Evolutionary conservation across 2,113 vertebrate genomes (phyloP), one percentile per base, ranked within the genome.

Genomic region (Corydoras maculifer): DNA sequence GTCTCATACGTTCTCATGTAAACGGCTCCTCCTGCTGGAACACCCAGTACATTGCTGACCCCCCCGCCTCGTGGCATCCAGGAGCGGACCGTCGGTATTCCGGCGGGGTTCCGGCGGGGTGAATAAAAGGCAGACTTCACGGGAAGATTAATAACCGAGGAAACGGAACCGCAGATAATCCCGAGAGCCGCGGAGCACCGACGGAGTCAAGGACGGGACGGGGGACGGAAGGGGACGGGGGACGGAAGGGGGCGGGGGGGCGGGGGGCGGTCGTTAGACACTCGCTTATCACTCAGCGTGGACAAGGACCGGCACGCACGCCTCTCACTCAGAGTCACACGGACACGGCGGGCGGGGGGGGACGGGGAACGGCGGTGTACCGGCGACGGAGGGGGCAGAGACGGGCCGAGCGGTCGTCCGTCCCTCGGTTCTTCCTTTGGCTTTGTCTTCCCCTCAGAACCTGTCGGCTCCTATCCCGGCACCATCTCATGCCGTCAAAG

Each of bases 371-470:
- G 35, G 35, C 35, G 35, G 35, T 43, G 7, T 15, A 25, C 15
- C 30, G 32, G 8, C 18, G 18, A 10, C 15, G 48, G 62, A 10
- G n/a, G 77, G 80, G 80, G 74, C 60, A 64, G 75, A 80, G 75
- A 72, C 70, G 72, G 43, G 32, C 72, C 25, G 48, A 57, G 12
- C 12, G 3, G 3, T 12, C 64, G 82, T 76, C 79, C 73, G 82
- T 49, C 35, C 80, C 87, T 84, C 58, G 12, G 62, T 48, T 7
- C 3, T 65, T 61, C 43, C 58, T 55, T 53, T 66, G 65, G 61
- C 32, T 67, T 70, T 65, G 35, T 29, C 83, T 74, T 70, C 83
- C 86, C 78, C 61, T 72, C 73, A 55, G n/a, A 66, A 72, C 73
- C 60, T 67, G 62, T 50, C 15, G n/a, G 65, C 58, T 69, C 70